Percentiles rank a stretch among this genome's conserved stretches.
Evolutionary conservation across 2,888 invertebrate species (phyloP).

Genomic region (Plutella xylostella): DNA sequence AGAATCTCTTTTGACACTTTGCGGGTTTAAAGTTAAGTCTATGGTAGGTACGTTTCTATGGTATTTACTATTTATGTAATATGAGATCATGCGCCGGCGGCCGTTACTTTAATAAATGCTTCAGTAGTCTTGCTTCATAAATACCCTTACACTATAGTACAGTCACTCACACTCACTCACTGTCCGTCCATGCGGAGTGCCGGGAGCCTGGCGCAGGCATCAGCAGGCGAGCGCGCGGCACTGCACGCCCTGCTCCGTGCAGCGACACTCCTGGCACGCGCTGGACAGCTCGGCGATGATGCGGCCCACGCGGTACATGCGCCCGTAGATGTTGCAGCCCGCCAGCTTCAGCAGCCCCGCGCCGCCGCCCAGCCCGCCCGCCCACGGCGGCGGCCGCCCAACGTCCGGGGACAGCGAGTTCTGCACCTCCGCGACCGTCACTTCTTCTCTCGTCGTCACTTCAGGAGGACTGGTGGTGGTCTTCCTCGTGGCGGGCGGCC

Average conservation of each 20-base stretch:
- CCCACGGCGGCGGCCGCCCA: background rate
- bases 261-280: conserved; percentile 86
- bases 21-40: too few species aligned
- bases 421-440: background rate
- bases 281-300: conserved; percentile 86
- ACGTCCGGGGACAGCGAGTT: background rate
- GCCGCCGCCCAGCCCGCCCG: conserved; percentile 28
- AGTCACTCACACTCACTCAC: background rate
- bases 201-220: conserved; percentile 1
- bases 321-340: conserved; percentile 91
- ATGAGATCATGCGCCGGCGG: conserved; percentile 4
- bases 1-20: too few species aligned
- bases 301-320: conserved; percentile 86
- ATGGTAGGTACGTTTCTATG: background rate
- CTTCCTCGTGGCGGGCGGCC: conserved; percentile 22
- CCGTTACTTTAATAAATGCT: background rate
- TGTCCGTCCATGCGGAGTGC: background rate
- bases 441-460: conserved; percentile 20
- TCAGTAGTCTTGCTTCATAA: background rate
- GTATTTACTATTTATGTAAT: background rate
- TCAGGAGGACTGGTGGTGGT: conserved; percentile 21
- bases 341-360: conserved; percentile 79
- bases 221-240: conserved; percentile 76
- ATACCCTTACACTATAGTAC: background rate
- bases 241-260: conserved; percentile 88